A percentile compares a stretch with the other conserved stretches of the same genome.
Evolutionary conservation across 23 tunicate genomes (phyloP).

Genomic region (Trididemnum clinides): DNA sequence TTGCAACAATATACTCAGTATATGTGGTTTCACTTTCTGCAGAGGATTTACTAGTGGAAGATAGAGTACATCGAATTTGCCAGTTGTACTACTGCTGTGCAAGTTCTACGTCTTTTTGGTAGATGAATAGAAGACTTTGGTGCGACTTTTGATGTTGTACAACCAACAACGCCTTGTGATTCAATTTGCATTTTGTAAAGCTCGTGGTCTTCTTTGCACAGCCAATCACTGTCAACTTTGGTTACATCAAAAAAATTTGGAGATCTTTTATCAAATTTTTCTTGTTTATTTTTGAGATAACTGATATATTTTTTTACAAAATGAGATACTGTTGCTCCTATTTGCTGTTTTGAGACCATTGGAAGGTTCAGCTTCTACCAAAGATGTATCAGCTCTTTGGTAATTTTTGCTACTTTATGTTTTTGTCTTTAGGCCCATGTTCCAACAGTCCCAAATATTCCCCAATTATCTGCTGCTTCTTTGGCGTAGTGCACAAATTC

Average conservation of each 20-base stretch:
- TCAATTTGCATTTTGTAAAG: neutral
- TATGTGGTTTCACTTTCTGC: neutral
- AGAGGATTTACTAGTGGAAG: neutral
- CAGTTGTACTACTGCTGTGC: neutral
- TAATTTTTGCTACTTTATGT: neutral
- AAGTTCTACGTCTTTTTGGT: neutral
- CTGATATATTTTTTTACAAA: neutral
- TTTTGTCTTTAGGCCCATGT: neutral
- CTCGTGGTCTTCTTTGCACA: neutral
- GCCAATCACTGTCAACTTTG: neutral
- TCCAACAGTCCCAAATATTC: neutral
- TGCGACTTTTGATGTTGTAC: constrained; percentile 2
- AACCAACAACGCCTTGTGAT: neutral
- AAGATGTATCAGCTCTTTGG: neutral
- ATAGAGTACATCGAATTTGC: neutral
- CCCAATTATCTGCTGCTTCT: neutral
- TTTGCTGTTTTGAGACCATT: neutral
- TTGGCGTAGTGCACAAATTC: neutral
- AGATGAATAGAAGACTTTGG: constrained; percentile 6
- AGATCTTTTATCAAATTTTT: neutral
- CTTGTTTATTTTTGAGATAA: neutral
- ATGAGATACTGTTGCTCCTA: neutral
- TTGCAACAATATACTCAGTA: neutral
- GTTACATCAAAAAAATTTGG: neutral
- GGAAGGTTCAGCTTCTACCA: constrained; percentile 2